Base-by-base conservation (phyloP, 2,888 invertebrate species). In the Phragmatobia fuliginosa region DNA sequence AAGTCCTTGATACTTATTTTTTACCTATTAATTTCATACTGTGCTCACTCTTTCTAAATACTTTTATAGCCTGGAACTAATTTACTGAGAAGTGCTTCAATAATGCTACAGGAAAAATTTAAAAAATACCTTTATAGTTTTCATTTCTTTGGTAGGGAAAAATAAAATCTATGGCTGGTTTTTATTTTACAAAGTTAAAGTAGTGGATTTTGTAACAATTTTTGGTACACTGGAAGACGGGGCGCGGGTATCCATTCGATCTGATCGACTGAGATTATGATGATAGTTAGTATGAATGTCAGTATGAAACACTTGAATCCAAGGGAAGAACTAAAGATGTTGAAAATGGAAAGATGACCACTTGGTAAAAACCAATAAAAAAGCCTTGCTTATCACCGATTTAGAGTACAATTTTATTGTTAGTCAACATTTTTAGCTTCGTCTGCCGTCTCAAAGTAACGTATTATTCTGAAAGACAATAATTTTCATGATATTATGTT, bases 1-100 rank as follows among this genome's bases (percentile, higher is more conserved):
- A 62, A 16, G 62, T 62, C 33, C 63, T 68, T 59, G 16, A 32
- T 25, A 38, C 31, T 49, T 45, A 3, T 38, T 41, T 45, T 49
- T 49, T n/a, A 18, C 21, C n/a, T n/a, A n/a, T 2, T n/a, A 21
- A 49, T 7, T 60, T 16, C 33, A 66, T 45, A 52, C 32, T 41
- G 14, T 10, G 18, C 0, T 25, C 32, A 2, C 6, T 10, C 25
- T 68, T 41, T 41, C 25, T 7, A 62, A 62, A 62, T 21, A 16
- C 1, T 6, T 63, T 3, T 32, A 25, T 33, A 25, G 33, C 2
- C 25, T 33, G 4, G n/a, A 63, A 32, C 4, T 33, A 49, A n/a
- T 33, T 33, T 33, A 33, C 33, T 33, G 33, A 33, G 6, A 28
- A 28, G 2, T 28, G 62, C 8, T 62, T 18, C 38, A 16, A 6